Conservation (phyloP, 2,797 vertebrate species). For the Chloroceryle amazona region DNA sequence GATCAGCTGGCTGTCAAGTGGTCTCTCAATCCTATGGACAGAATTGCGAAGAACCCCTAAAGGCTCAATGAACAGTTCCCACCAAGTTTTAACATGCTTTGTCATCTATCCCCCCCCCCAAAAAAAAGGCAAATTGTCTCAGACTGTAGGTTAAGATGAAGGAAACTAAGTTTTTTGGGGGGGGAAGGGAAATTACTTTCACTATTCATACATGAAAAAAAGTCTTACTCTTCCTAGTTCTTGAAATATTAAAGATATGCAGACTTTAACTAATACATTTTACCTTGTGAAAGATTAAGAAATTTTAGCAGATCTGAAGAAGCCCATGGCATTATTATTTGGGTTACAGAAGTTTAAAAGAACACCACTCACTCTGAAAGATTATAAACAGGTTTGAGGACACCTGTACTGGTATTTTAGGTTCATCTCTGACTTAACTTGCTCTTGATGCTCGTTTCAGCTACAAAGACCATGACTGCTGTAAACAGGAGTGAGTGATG, state of each 20-base stretch:
- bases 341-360: neutral
- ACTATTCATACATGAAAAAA: neutral
- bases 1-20: neutral
- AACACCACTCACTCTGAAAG: neutral
- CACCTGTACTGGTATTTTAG: too few species aligned
- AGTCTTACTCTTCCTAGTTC: neutral
- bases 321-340: neutral
- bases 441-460: neutral
- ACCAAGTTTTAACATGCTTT: neutral
- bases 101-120: neutral
- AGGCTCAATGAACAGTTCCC: neutral
- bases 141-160: neutral
- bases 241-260: neutral
- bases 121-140: neutral
- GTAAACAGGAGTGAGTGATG: neutral
- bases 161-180: too few species aligned
- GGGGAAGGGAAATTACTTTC: neutral
- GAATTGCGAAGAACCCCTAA: neutral
- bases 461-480: neutral
- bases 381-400: neutral
- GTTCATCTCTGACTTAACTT: neutral
- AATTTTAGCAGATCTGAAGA: neutral
- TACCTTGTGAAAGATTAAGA: neutral
- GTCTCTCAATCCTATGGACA: neutral
- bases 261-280: neutral